Percentiles rank a stretch among this genome's conserved stretches.
phyloP scores from a whole-genome alignment of 2,113 vertebrate genomes.

The Apodemus speciosus region DNA sequence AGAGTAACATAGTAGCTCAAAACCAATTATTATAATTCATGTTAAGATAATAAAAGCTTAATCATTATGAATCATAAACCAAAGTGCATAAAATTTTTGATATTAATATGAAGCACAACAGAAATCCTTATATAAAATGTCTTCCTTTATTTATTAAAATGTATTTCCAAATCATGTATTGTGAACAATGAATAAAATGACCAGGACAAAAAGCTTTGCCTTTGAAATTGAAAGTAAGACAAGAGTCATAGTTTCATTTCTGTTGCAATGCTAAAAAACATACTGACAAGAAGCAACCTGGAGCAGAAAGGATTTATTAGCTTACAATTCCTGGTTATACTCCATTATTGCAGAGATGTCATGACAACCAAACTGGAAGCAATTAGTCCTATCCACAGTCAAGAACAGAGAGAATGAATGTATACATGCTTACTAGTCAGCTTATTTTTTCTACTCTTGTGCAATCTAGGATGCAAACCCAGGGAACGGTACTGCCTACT shows the following conservation, averaged over 20 bases:
- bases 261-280: neutral
- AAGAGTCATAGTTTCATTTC: neutral
- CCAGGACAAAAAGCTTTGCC: neutral
- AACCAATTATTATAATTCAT: neutral
- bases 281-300: neutral
- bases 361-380: neutral
- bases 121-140: neutral
- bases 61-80: neutral
- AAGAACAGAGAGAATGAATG: neutral
- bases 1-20: neutral
- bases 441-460: neutral
- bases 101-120: neutral
- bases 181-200: neutral
- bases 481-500: neutral
- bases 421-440: neutral
- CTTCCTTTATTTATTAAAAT: neutral
- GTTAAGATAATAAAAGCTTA: neutral
- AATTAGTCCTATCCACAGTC: neutral
- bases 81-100: neutral
- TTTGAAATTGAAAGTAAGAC: neutral
- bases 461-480: neutral
- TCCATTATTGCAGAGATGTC: neutral
- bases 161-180: neutral
- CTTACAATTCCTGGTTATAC: neutral
- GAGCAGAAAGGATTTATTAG: neutral